phyloP scores from a whole-genome alignment of 2,797 vertebrate species.

The Molossus alvarezi region DNA sequence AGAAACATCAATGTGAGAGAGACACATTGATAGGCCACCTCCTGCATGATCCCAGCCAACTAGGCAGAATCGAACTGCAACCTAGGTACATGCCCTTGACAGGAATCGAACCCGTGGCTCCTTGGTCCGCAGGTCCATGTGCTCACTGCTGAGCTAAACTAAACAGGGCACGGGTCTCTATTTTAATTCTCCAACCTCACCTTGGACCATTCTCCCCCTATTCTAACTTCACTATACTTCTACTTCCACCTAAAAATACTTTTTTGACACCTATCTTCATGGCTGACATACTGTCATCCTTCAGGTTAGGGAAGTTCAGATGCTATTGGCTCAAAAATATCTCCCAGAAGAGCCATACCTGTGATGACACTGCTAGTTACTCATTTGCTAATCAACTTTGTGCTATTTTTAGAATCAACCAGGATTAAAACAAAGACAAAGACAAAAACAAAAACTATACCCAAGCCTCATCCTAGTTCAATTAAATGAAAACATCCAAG shows the following conservation, averaged over 20 bases:
- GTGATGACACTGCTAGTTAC: not conserved
- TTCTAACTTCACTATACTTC: not conserved
- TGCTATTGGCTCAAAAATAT: not conserved
- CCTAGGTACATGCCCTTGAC: too few relatives aligned
- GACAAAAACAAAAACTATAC: not conserved
- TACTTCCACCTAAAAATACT: not conserved
- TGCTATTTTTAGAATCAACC: not conserved
- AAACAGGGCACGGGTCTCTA: not conserved
- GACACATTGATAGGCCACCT: too few relatives aligned
- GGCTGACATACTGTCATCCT: not conserved
- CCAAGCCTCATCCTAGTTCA: not conserved
- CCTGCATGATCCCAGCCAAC: too few relatives aligned
- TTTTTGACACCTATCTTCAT: not conserved
- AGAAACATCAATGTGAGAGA: too few relatives aligned
- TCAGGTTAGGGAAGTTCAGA: not conserved
- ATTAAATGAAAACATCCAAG: constrained; percentile 13
- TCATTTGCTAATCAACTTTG: not conserved
- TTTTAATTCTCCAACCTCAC: not conserved
- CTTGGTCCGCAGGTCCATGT: too few relatives aligned
- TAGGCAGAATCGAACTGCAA: too few relatives aligned
- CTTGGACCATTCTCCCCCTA: not conserved
- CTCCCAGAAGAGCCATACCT: not conserved
- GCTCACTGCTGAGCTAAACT: too few relatives aligned
- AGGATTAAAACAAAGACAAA: not conserved
- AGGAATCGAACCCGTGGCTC: too few relatives aligned